Evolutionary conservation across 2,888 invertebrate species (phyloP).

Genomic region (Melinaea menophilus): DNA sequence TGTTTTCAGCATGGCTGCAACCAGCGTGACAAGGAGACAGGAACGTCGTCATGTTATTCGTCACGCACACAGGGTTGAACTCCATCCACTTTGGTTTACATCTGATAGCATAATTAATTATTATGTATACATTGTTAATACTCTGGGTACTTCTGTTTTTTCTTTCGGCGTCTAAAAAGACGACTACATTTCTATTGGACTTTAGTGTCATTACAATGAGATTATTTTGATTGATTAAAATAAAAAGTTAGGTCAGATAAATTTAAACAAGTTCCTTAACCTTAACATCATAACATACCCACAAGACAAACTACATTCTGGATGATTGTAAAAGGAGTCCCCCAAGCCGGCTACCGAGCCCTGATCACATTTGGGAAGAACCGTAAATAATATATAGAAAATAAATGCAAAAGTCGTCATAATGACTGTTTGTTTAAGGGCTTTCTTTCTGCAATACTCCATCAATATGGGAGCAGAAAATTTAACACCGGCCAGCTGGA

Average conservation of each 20-base stretch:
- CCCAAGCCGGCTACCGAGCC: slow-evolving; percentile 32
- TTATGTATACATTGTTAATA: not conserved
- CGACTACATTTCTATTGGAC: not conserved
- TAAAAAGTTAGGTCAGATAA: not conserved
- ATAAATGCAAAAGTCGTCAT: slow-evolving; percentile 10
- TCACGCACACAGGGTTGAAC: slow-evolving; percentile 29
- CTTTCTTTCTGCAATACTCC: slow-evolving; percentile 24
- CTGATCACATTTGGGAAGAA: slow-evolving; percentile 27
- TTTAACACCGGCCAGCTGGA: slow-evolving; percentile 33
- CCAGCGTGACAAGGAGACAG: slow-evolving; percentile 36
- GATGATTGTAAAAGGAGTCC: slow-evolving; percentile 25
- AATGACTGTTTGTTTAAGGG: slow-evolving; percentile 23
- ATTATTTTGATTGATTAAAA: no score
- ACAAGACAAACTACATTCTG: slow-evolving; percentile 35
- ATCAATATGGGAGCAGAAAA: slow-evolving; percentile 32
- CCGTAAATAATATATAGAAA: slow-evolving; percentile 7
- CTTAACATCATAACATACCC: slow-evolving; percentile 29
- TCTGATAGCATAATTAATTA: not conserved
- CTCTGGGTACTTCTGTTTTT: no score
- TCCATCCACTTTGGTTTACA: slow-evolving; percentile 19
- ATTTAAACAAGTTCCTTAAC: not conserved
- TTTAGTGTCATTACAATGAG: not conserved
- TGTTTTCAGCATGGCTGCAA: slow-evolving; percentile 18
- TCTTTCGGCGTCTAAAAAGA: not conserved
- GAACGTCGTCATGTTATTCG: slow-evolving; percentile 29